These are phyloP conservation scores for Coryphaenoides rupestris DNA, from an alignment of 2,113 vertebrate genomes.

Conservation along the genomic window DNA sequence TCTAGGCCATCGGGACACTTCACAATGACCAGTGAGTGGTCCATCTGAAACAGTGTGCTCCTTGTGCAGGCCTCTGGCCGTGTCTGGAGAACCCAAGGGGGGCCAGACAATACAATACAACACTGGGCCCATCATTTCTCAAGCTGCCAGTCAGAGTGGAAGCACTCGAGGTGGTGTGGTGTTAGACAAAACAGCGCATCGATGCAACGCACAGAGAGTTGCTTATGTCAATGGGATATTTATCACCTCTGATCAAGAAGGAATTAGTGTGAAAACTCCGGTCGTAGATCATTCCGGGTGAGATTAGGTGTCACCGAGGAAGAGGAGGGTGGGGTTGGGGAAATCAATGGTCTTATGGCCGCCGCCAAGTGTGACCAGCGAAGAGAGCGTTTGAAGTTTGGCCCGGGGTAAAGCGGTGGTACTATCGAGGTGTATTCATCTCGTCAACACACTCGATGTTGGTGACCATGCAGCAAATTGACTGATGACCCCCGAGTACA, in stretches of 20 bases:
- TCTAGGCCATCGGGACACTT: no score
- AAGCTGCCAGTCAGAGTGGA: constrained; percentile 47
- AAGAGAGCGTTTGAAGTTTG: constrained; percentile 47
- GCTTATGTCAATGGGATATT: constrained; percentile 78
- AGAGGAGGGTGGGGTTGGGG: constrained; percentile 4
- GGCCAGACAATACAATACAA: constrained; percentile 24
- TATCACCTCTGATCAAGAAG: constrained; percentile 80
- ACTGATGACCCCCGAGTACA: constrained; percentile 6
- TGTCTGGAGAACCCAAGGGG: constrained; percentile 31
- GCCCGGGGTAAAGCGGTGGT: constrained; percentile 52
- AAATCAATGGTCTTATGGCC: constrained; percentile 68
- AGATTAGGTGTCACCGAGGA: constrained; percentile 73
- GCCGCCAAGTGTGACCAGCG: constrained; percentile 42
- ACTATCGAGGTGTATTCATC: neutral
- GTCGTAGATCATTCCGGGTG: constrained; percentile 75
- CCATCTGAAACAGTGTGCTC: neutral
- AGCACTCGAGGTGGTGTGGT: constrained; percentile 48
- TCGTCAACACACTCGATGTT: no score
- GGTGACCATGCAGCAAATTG: constrained; percentile 13
- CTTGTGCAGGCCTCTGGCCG: constrained; percentile 21
- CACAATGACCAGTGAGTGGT: no score
- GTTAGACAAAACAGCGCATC: constrained; percentile 66
- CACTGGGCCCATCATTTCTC: constrained; percentile 43
- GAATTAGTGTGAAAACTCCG: constrained; percentile 80
- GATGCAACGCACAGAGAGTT: constrained; percentile 64